A percentile compares a stretch with the other conserved stretches of the same genome.
phyloP scores from a whole-genome alignment of 2,797 vertebrate species.

The Aratinga solstitialis region DNA sequence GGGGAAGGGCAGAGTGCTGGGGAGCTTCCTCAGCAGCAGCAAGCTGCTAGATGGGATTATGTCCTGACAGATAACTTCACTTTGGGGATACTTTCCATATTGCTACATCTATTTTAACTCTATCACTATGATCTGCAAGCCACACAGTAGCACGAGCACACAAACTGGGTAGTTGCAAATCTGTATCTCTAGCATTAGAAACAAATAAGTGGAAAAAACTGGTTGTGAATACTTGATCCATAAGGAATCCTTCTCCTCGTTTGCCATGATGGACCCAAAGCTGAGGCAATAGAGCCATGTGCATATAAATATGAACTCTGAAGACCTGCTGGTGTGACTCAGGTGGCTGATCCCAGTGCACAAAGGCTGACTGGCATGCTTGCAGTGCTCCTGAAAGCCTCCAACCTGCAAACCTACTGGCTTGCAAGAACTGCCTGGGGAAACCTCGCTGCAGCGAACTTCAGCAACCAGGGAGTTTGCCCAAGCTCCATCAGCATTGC shows the following conservation, averaged over 20 bases:
- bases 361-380: background rate
- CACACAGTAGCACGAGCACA: background rate
- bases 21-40: background rate
- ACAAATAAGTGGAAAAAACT: background rate
- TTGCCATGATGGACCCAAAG: too few species aligned
- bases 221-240: background rate
- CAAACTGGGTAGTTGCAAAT: background rate
- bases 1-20: background rate
- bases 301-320: rapidly evolving
- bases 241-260: background rate
- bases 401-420: background rate
- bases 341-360: rapidly evolving
- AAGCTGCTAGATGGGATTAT: background rate
- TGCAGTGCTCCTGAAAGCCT: background rate
- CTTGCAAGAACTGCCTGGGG: background rate
- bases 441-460: background rate
- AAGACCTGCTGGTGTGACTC: background rate
- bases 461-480: background rate
- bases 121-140: background rate
- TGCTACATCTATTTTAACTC: background rate
- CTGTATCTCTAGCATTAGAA: background rate
- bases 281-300: background rate
- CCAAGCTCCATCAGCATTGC: background rate
- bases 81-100: background rate
- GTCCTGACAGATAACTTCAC: background rate